phyloP scores from a whole-genome alignment of 2,797 vertebrate species.

The Discoglossus pictus region DNA sequence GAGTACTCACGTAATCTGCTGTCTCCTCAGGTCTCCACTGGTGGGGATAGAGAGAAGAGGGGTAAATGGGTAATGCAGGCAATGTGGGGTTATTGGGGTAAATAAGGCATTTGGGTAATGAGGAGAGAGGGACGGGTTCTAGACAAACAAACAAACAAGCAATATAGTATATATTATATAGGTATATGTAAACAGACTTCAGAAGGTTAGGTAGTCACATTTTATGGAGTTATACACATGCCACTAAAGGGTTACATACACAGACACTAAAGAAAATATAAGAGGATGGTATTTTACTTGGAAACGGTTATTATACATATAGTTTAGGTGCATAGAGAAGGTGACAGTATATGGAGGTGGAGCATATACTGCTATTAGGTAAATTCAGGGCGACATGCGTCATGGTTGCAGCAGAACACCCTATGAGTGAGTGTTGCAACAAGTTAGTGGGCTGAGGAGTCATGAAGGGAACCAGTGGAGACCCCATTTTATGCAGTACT shows the following conservation, averaged over 20 bases:
- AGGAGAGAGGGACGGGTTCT: not conserved
- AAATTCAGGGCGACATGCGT: not conserved
- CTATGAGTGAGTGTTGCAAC: not conserved
- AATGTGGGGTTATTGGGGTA: conserved; percentile 22
- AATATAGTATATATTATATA: too few species aligned
- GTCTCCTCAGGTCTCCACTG: conserved; percentile 95
- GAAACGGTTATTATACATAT: too few species aligned
- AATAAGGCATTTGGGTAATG: not conserved
- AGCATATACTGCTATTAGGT: not conserved
- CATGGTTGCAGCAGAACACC: conserved; percentile 10
- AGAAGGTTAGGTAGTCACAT: too few species aligned
- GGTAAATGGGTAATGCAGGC: conserved; percentile 42
- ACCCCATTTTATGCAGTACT: conserved; percentile 21
- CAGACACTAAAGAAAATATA: too few species aligned
- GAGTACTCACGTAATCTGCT: conserved; percentile 96
- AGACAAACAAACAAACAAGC: conserved; percentile 1
- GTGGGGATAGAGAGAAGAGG: conserved; percentile 70
- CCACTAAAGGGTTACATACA: too few species aligned
- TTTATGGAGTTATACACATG: too few species aligned
- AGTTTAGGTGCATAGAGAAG: too few species aligned
- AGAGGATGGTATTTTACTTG: too few species aligned
- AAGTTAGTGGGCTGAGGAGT: conserved; percentile 9
- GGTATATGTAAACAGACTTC: too few species aligned
- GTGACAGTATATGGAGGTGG: too few species aligned
- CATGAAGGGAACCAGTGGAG: conserved; percentile 33